Evolutionary conservation across 2,888 invertebrate genomes (phyloP).

Genomic region (Sclerodermus sp.): DNA sequence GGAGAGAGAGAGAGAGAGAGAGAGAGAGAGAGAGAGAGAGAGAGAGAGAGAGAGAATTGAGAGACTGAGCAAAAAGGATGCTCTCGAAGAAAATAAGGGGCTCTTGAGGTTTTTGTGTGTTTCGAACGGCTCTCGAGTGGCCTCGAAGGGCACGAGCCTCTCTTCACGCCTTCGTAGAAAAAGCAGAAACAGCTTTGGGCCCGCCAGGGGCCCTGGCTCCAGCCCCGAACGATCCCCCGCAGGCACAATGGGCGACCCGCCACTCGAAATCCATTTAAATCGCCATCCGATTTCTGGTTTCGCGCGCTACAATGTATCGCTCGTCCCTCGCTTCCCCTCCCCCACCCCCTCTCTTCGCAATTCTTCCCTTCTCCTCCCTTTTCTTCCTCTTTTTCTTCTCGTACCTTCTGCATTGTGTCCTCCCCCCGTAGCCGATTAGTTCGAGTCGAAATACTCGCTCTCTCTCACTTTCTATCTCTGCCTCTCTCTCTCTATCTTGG

Average conservation of each 20-base stretch:
- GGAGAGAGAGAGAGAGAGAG: no score
- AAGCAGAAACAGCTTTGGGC: conserved; percentile 5
- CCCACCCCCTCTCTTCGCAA: no score
- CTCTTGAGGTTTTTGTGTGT: no score
- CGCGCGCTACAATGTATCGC: conserved; percentile 27
- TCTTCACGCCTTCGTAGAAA: conserved; percentile 45
- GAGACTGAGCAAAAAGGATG: conserved; percentile 9
- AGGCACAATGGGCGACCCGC: conserved; percentile 20
- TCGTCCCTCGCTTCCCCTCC: neutral
- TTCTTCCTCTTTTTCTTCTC: neutral
- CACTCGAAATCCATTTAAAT: conserved; percentile 50
- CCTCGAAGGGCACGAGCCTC: conserved; percentile 45
- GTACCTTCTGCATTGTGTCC: neutral
- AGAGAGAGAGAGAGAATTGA: conserved; percentile 1
- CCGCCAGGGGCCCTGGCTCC: conserved; percentile 5
- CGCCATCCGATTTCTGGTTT: conserved; percentile 43
- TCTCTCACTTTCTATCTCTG: no score
- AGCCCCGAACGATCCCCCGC: conserved; percentile 20
- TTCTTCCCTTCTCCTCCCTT: neutral
- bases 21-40: no score
- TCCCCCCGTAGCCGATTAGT: neutral
- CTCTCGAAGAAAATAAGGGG: conserved; percentile 4
- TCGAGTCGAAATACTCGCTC: no score
- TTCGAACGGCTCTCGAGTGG: conserved; percentile 24
- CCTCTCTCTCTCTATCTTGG: no score